phyloP scores from a whole-genome alignment of 2,113 vertebrate species.

The Hippocampus guttulatus region DNA sequence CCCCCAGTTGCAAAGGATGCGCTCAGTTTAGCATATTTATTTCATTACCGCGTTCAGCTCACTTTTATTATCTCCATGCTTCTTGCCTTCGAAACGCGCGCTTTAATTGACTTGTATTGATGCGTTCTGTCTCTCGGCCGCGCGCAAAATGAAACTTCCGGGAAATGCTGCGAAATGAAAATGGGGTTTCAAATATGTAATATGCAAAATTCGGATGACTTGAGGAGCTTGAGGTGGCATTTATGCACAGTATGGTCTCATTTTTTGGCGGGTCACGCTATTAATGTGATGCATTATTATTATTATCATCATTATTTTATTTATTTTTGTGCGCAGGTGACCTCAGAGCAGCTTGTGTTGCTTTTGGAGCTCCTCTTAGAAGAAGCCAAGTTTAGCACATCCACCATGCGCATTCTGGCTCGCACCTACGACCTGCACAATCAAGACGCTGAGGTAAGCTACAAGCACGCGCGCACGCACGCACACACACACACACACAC shows the following conservation, averaged over 20 bases:
- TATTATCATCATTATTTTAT: slow-evolving; percentile 10
- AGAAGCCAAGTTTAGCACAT: slow-evolving; percentile 72
- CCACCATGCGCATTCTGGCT: slow-evolving; percentile 72
- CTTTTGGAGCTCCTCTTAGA: slow-evolving; percentile 88
- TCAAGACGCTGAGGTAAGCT: slow-evolving; percentile 88
- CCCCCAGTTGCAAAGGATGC: slow-evolving; percentile 32
- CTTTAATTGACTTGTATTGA: slow-evolving; percentile 49
- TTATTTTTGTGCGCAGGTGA: slow-evolving; percentile 74
- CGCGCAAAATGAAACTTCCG: slow-evolving; percentile 43
- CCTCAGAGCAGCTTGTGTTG: slow-evolving; percentile 86
- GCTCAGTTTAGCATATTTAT: slow-evolving; percentile 59
- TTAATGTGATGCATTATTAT: slow-evolving; percentile 13
- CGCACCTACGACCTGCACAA: slow-evolving; percentile 73
- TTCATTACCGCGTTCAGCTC: slow-evolving; percentile 40
- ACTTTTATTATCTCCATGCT: slow-evolving; percentile 43
- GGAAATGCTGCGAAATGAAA: slow-evolving; percentile 40
- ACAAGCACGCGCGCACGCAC: slow-evolving; percentile 3
- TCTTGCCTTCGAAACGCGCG: slow-evolving; percentile 25
- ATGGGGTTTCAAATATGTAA: slow-evolving; percentile 21
- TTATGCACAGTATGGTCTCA: slow-evolving; percentile 5
- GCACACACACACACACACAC: background rate
- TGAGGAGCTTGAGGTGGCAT: slow-evolving; percentile 15
- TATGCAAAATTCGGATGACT: slow-evolving; percentile 18
- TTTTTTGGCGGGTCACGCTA: slow-evolving; percentile 14
- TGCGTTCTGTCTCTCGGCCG: slow-evolving; percentile 18